Base-by-base conservation (phyloP, 1,140 invertebrate species). In the Brachionus paranguensis region DNA sequence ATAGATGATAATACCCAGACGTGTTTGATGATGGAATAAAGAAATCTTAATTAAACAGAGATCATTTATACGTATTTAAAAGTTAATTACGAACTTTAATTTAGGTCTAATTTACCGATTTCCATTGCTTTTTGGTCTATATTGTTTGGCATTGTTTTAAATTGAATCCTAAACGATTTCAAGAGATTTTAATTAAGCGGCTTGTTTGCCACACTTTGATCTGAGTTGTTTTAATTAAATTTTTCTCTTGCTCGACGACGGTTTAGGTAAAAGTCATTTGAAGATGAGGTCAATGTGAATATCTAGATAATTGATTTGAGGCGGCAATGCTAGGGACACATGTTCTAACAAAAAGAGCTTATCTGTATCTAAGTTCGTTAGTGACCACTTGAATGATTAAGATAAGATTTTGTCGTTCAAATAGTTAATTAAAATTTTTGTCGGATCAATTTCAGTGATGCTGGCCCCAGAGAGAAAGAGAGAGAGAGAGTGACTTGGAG, bases 11-110 rank as follows among this genome's bases (percentile, higher is more conserved):
- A 72, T 72, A 72, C 68, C 68, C 68, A 72, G 68, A 72, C 68
- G 68, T 41, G 14, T 68, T 68, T 33, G 27, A 60, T 41, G 33
- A 68, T 41, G 14, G 33, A 68, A 68, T 33, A 68, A 68, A 72
- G 41, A 72, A 72, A 41, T 72, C 37, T 72, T 72, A 72, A 72
- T 72, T 72, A 72, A 72, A 72, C 68, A 72, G 68, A 72, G 68
- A 72, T 72, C 68, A 72, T 72, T 72, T 72, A 45, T 72, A 72
- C 6, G 68, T 72, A 72, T 72, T 72, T 72, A 72, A 41, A 72
- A 72, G 20, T 72, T 72, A 72, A 72, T 72, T 43, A 68, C 14
- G n/a, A 68, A 68, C 33, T 68, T 68, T 68, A 68, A 33, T 68
- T 68, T 68, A 33, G 53, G 53, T 68, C 27, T 68, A 68, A 43